phyloP scores from a whole-genome alignment of 2,113 vertebrate genomes.

The Aptenodytes forsteri region DNA sequence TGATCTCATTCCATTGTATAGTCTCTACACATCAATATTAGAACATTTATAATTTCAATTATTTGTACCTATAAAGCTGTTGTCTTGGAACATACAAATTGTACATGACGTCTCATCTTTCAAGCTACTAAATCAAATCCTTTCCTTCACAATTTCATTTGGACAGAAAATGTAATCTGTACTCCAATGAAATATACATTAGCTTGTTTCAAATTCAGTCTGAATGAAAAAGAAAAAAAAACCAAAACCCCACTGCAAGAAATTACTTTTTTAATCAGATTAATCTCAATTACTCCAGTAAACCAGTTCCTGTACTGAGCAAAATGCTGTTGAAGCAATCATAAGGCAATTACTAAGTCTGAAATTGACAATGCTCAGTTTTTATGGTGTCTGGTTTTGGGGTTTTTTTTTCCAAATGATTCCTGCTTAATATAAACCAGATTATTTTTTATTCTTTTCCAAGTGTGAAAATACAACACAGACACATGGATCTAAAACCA shows the following conservation, averaged over 20 bases:
- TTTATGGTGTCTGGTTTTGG: background rate
- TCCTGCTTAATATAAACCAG: background rate
- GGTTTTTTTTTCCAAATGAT: background rate
- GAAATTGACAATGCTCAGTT: background rate
- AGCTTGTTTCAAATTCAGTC: conserved; percentile 20
- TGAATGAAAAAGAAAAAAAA: background rate
- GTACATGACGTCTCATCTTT: background rate
- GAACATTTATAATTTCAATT: background rate
- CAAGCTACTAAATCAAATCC: conserved; percentile 12
- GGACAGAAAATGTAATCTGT: background rate
- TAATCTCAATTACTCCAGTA: background rate
- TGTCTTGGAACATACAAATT: background rate
- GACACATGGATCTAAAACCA: background rate
- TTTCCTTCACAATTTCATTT: conserved; percentile 31
- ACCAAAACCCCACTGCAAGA: background rate
- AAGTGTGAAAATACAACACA: background rate
- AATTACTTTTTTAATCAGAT: background rate
- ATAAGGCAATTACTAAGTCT: background rate
- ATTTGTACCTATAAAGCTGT: background rate
- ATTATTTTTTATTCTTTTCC: background rate
- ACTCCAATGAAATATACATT: conserved; percentile 17
- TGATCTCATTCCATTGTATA: background rate
- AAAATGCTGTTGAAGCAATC: background rate
- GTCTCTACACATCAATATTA: background rate
- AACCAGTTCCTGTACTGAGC: background rate